phyloP scores from a whole-genome alignment of 2,797 vertebrate genomes.

The Epinephelus awoara region DNA sequence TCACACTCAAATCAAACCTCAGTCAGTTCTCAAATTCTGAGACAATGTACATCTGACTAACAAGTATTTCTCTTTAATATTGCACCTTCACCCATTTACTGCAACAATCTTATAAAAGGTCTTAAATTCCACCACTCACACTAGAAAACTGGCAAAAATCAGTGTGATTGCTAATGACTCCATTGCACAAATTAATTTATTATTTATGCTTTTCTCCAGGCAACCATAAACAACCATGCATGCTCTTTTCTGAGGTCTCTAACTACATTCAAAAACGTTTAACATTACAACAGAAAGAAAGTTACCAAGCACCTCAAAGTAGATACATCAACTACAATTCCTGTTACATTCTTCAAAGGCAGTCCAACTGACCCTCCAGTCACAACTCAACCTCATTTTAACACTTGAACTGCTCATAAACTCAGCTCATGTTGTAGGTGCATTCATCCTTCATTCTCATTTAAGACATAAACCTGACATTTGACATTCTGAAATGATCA shows the following conservation, averaged over 20 bases:
- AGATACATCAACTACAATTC: not conserved
- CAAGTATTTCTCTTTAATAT: too few relatives aligned
- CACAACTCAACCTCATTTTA: not conserved
- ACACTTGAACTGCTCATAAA: not conserved
- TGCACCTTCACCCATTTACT: not conserved
- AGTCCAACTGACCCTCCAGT: not conserved
- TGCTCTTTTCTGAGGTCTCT: not conserved
- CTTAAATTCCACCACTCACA: not conserved
- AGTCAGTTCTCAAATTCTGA: not conserved
- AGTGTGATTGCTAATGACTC: not conserved
- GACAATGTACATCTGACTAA: not conserved
- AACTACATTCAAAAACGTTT: not conserved
- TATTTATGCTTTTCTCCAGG: not conserved
- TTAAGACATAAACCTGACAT: not conserved
- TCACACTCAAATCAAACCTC: not conserved
- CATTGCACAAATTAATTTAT: not conserved
- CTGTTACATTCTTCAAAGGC: too few relatives aligned
- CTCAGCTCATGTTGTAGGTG: not conserved
- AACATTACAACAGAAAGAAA: not conserved
- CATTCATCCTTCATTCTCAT: too few relatives aligned
- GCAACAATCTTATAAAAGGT: not conserved
- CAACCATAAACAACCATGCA: not conserved
- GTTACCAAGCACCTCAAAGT: not conserved
- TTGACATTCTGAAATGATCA: not conserved
- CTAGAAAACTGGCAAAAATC: not conserved